phyloP scores from a whole-genome alignment of 2,797 vertebrate genomes.

The Sardinella longiceps region DNA sequence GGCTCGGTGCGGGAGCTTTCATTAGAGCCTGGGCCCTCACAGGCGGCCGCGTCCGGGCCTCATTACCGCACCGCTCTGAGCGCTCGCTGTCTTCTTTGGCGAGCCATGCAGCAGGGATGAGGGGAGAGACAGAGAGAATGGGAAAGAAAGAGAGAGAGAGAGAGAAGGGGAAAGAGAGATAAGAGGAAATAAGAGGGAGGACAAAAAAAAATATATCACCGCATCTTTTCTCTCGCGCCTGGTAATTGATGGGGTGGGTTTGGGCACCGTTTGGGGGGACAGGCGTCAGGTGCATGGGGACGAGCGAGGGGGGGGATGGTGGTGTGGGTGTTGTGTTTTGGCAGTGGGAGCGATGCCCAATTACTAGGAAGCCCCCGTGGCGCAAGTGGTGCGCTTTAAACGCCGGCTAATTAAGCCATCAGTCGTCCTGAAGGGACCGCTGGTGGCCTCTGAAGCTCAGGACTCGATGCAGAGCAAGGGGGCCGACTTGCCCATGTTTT shows the following conservation, averaged over 20 bases:
- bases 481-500: neutral
- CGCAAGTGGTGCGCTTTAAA: neutral
- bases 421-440: slow-evolving; percentile 9
- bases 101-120: neutral
- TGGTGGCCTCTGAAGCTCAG: neutral
- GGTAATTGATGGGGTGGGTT: slow-evolving; percentile 56
- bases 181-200: neutral
- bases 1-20: neutral
- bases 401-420: slow-evolving; percentile 8
- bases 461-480: neutral
- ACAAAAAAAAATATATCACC: neutral
- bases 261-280: neutral
- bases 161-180: neutral
- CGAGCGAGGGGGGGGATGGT: neutral
- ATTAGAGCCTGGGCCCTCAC: neutral
- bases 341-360: neutral
- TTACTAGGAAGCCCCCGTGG: slow-evolving; percentile 11
- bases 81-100: neutral
- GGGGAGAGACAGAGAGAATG: neutral
- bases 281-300: slow-evolving; percentile 30
- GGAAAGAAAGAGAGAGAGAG: neutral
- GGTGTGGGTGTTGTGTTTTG: neutral
- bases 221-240: slow-evolving; percentile 22
- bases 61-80: neutral
- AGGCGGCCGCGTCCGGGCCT: neutral